Evolutionary conservation across 2,113 vertebrate species (phyloP).

Genomic region (Crotalus viridis): DNA sequence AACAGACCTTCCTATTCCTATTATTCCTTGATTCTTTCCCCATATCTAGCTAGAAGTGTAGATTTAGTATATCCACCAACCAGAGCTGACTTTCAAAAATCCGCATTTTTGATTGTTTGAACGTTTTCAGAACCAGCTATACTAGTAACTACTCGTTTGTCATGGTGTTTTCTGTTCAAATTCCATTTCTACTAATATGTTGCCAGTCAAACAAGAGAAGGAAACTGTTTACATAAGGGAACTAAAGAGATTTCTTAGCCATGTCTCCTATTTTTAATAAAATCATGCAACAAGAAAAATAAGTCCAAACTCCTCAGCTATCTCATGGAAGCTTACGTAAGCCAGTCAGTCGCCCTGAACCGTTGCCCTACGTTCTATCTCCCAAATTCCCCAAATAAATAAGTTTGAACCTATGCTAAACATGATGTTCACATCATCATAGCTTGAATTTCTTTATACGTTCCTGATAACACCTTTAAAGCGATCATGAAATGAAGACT

Average conservation of each 20-base stretch:
- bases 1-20: background rate
- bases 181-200: background rate
- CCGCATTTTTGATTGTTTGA: background rate
- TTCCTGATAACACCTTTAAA: too few relatives aligned
- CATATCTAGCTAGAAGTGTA: background rate
- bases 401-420: background rate
- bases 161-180: background rate
- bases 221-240: background rate
- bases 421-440: background rate
- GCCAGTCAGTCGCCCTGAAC: background rate
- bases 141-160: background rate
- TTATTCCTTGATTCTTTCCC: background rate
- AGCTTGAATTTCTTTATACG: background rate
- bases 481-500: background rate
- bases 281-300: background rate
- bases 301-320: background rate
- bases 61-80: background rate
- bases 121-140: too few relatives aligned
- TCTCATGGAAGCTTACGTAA: background rate
- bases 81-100: background rate
- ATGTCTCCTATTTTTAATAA: background rate
- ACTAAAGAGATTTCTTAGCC: background rate
- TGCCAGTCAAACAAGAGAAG: background rate
- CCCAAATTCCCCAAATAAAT: background rate
- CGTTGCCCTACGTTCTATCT: background rate